These are phyloP conservation scores for Melanotaenia pygmaea DNA, from an alignment of 2,797 vertebrate species.

Conservation along the genomic window DNA sequence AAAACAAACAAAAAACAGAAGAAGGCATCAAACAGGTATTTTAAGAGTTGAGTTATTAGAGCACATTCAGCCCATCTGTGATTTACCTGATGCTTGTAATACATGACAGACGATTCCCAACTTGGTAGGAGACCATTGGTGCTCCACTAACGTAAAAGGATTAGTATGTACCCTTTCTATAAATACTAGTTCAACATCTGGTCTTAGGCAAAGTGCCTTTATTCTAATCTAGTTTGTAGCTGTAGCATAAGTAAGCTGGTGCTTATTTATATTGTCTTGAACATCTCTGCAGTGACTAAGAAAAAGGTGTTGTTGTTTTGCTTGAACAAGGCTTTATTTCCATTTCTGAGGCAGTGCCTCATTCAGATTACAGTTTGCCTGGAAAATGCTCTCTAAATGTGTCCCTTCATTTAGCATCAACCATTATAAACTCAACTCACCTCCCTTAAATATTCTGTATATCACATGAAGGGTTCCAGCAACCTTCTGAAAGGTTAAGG, in stretches of 20 bases:
- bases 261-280: too few species aligned
- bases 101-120: background rate
- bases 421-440: too few species aligned
- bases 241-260: too few species aligned
- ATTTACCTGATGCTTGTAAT: background rate
- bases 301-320: background rate
- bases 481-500: too few species aligned
- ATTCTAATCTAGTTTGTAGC: background rate
- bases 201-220: background rate
- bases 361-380: background rate
- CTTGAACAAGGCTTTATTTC: background rate
- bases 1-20: background rate
- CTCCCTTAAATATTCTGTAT: too few species aligned
- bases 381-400: background rate
- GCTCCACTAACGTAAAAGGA: background rate
- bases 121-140: background rate
- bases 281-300: too few species aligned
- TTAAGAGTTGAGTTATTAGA: background rate
- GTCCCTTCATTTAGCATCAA: too few species aligned
- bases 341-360: background rate
- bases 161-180: background rate
- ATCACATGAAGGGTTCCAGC: too few species aligned
- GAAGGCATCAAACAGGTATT: background rate
- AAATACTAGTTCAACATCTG: background rate
- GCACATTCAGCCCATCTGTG: background rate